Base-by-base conservation (phyloP, 2,888 invertebrate species). In the Megaustenia siamemsis region DNA sequence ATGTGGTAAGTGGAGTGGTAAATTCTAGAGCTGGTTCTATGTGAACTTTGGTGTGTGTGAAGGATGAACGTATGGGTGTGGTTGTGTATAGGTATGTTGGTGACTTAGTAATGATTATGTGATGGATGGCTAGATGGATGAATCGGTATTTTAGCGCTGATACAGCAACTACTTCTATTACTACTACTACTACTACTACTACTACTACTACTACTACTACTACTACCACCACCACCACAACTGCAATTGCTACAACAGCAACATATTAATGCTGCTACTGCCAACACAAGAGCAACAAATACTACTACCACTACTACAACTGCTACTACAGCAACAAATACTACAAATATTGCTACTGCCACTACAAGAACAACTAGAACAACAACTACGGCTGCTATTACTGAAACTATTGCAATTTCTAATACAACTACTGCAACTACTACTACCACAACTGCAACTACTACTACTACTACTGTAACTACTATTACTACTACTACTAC, bases 121-220 rank as follows among this genome's bases (percentile, higher is more conserved):
- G n/a, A n/a, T n/a, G n/a, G n/a, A n/a, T n/a, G n/a, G n/a, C n/a
- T n/a, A n/a, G n/a, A n/a, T n/a, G n/a, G n/a, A n/a, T n/a, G n/a
- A n/a, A n/a, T n/a, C n/a, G n/a, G n/a, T n/a, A n/a, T n/a, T n/a
- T n/a, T n/a, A n/a, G n/a, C n/a, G n/a, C n/a, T n/a, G n/a, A n/a
- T n/a, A n/a, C n/a, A n/a, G n/a, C n/a, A n/a, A 56, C 56, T 56
- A 75, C 75, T 45, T 28, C 75, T 45, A 75, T 45, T 75, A 45
- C 75, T 43, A 75, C 75, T 75, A 75, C 75, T 75, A 45, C 75
- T 45, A 75, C 75, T 75, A 75, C 75, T 45, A 75, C 75, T 75
- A 75, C 75, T 45, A 75, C 75, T 75, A 45, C 75, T 43, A 75
- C 75, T 75, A 75, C 75, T 75, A 45, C 75, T 75, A 75, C 75